Percentiles rank a stretch among this genome's conserved stretches.
Conservation (phyloP, 2,113 vertebrate species). For the Syrrhaptes paradoxus region DNA sequence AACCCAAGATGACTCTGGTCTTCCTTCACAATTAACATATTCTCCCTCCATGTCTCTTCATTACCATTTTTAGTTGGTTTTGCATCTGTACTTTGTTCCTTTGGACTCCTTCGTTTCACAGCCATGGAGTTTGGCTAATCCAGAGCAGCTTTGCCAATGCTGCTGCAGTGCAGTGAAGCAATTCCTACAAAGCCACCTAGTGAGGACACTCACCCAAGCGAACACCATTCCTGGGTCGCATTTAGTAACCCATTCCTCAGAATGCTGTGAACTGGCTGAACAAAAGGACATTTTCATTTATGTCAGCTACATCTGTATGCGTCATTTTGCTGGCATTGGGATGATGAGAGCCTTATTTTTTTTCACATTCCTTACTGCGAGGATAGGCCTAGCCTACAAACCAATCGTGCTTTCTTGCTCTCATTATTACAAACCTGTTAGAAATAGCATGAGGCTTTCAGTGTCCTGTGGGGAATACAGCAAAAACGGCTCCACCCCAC, state of each 20-base stretch:
- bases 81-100: not conserved
- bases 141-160: not conserved
- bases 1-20: not conserved
- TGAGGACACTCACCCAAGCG: not conserved
- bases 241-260: not conserved
- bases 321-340: not conserved
- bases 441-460: conserved; percentile 64
- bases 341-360: not conserved
- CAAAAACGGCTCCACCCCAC: conserved; percentile 47
- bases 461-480: conserved; percentile 21
- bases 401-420: not conserved
- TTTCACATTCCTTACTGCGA: not conserved
- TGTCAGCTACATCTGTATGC: not conserved
- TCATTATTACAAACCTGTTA: conserved; percentile 69
- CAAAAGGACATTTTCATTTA: not conserved
- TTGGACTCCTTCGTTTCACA: not conserved
- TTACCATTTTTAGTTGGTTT: not conserved
- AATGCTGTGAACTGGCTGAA: not conserved
- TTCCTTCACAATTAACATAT: not conserved
- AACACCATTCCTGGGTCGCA: not conserved
- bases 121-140: not conserved
- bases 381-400: not conserved
- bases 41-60: not conserved
- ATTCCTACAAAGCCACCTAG: not conserved
- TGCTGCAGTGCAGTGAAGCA: not conserved